These are phyloP conservation scores for Corvus cornix DNA, from an alignment of 2,113 vertebrate species.

Conservation along the genomic window DNA sequence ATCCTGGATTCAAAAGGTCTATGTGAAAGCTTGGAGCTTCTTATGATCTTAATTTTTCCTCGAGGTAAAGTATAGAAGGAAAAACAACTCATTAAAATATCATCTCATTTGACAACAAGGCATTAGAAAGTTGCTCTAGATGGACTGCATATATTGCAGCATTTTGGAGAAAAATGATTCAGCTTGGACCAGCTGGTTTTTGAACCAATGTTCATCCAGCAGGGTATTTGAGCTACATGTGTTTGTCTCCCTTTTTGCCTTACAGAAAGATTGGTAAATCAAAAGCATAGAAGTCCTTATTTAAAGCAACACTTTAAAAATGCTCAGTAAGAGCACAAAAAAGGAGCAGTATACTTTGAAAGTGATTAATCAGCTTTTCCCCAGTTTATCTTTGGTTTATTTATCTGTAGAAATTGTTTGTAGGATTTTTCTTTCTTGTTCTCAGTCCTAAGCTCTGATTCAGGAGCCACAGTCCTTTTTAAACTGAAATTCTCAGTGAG, in stretches of 20 bases:
- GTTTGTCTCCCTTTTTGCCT: background rate
- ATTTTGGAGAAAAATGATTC: background rate
- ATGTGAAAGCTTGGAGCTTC: background rate
- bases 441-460: background rate
- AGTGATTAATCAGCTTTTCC: background rate
- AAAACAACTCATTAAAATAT: background rate
- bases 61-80: background rate
- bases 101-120: background rate
- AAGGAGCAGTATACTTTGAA: background rate
- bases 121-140: background rate
- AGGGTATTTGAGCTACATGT: background rate
- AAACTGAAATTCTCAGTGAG: background rate
- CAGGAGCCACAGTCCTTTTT: background rate
- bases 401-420: background rate
- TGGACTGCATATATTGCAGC: background rate
- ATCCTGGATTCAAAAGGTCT: background rate
- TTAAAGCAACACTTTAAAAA: background rate
- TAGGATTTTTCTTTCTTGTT: background rate
- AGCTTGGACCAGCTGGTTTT: background rate
- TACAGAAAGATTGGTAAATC: background rate
- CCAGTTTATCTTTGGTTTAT: background rate
- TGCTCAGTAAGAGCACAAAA: background rate
- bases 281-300: background rate
- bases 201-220: fast-evolving
- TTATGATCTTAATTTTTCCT: background rate